Evolutionary conservation across 2,888 invertebrate genomes (phyloP).

Genomic region (Neoascia interrupta): DNA sequence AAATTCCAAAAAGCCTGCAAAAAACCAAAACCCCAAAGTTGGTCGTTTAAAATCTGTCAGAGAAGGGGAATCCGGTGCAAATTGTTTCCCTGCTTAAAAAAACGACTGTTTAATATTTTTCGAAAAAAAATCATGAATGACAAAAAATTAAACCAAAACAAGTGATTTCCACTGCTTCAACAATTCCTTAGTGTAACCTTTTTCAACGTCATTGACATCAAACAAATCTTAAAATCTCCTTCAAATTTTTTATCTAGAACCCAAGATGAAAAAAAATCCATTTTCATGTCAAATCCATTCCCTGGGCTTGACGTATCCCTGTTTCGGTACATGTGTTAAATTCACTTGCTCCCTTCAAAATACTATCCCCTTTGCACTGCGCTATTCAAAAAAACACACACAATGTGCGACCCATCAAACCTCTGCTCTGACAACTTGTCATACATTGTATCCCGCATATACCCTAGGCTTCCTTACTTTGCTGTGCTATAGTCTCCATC

Average conservation of each 20-base stretch:
- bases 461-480: slow-evolving; percentile 8
- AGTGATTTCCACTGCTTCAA: not conserved
- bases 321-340: slow-evolving; percentile 37
- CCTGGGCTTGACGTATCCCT: slow-evolving; percentile 24
- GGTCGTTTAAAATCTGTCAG: no score
- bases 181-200: slow-evolving; percentile 16
- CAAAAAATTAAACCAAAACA: no score
- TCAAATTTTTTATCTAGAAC: slow-evolving; percentile 29
- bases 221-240: slow-evolving; percentile 56
- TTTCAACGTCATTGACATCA: slow-evolving; percentile 57
- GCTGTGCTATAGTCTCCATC: no score
- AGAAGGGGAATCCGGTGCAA: no score
- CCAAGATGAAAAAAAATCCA: slow-evolving; percentile 35
- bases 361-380: slow-evolving; percentile 45
- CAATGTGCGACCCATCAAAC: slow-evolving; percentile 67
- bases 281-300: slow-evolving; percentile 58
- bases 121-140: no score
- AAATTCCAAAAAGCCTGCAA: no score
- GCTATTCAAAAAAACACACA: slow-evolving; percentile 8
- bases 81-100: no score
- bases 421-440: slow-evolving; percentile 66
- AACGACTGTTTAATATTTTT: no score
- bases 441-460: slow-evolving; percentile 27
- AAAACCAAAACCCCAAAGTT: no score
- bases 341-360: slow-evolving; percentile 55